Evolutionary conservation across 2,113 vertebrate genomes (phyloP).

Genomic region (Chauna torquata): DNA sequence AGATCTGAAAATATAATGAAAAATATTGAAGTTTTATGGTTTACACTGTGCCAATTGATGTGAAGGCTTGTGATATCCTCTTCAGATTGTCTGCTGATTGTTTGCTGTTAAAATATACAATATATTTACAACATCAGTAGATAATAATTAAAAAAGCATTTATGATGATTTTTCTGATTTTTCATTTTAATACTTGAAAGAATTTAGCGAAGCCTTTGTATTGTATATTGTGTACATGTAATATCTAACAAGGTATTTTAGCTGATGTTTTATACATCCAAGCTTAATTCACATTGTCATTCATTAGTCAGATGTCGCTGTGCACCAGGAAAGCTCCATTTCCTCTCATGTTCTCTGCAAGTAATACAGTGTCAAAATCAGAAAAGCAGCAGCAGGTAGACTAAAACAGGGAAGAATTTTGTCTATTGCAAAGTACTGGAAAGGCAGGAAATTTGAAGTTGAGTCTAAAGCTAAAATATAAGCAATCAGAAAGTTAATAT

Average conservation of each 20-base stretch:
- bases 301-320: not conserved
- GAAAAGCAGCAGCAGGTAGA: not conserved
- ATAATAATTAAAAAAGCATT: not conserved
- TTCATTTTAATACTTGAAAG: not conserved
- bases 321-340: not conserved
- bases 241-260: not conserved
- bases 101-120: not conserved
- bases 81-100: not conserved
- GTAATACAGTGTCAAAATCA: not conserved
- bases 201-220: not conserved
- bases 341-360: not conserved
- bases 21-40: not conserved
- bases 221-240: not conserved
- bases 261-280: not conserved
- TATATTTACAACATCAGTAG: not conserved
- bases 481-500: not conserved
- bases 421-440: not conserved
- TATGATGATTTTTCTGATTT: not conserved
- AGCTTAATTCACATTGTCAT: not conserved
- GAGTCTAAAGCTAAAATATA: not conserved
- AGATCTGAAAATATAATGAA: not conserved
- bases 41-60: not conserved
- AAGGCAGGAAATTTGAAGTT: not conserved
- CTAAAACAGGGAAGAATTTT: not conserved
- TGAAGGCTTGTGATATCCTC: not conserved